A percentile compares a stretch with the other conserved stretches of the same genome.
Evolutionary conservation across 1,140 invertebrate species (phyloP).

Genomic region (Chymomyza costata): DNA sequence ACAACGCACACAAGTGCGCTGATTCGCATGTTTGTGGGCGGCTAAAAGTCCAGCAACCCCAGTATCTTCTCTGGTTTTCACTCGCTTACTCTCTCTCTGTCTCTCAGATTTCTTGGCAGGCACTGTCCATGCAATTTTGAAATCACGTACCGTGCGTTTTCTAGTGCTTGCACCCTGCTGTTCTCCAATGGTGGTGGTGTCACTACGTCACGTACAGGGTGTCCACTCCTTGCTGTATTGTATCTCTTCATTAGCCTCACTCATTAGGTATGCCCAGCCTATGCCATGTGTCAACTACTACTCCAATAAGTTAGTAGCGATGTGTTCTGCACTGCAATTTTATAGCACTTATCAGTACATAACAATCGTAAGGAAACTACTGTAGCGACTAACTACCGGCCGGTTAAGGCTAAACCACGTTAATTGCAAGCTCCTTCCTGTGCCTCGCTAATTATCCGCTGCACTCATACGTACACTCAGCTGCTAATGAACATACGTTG

Average conservation of each 20-base stretch:
- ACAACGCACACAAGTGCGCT: conserved; percentile 48
- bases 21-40: conserved; percentile 53
- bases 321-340: too few relatives aligned
- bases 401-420: conserved; percentile 13
- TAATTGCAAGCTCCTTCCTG: conserved; percentile 59
- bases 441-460: conserved; percentile 15
- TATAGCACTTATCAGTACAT: conserved; percentile 19
- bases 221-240: too few relatives aligned
- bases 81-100: conserved; percentile 21
- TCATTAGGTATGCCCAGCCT: too few relatives aligned
- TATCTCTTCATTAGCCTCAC: too few relatives aligned
- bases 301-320: conserved; percentile 29
- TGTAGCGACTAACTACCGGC: conserved; percentile 15
- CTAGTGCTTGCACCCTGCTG: conserved; percentile 46
- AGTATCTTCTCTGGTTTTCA: conserved; percentile 49
- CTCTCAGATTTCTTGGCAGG: conserved; percentile 1
- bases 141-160: conserved; percentile 30
- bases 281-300: conserved; percentile 4
- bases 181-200: conserved; percentile 21
- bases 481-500: conserved; percentile 60
- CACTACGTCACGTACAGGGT: not conserved
- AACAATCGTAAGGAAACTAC: conserved; percentile 43
- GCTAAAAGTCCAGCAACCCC: too few relatives aligned
- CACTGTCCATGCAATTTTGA: conserved; percentile 10
- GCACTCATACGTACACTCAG: conserved; percentile 7